phyloP scores from a whole-genome alignment of 2,888 invertebrate species.

The Leucania comma region DNA sequence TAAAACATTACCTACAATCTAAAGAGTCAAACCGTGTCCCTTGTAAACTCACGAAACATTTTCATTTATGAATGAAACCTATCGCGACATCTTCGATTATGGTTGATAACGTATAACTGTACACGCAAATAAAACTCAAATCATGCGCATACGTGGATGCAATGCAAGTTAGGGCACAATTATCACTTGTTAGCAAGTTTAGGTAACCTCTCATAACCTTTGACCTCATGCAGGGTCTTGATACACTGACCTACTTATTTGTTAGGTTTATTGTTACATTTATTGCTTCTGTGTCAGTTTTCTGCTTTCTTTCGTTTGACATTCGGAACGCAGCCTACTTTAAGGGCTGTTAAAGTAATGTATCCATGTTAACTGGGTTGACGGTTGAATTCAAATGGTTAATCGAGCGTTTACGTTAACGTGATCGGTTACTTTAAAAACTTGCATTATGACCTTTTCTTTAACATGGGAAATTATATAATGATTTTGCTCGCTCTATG shows the following conservation, averaged over 20 bases:
- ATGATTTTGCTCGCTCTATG: no score
- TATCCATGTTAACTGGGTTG: slow-evolving; percentile 34
- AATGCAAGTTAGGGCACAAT: slow-evolving; percentile 81
- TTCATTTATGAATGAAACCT: slow-evolving; percentile 23
- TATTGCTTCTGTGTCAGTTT: slow-evolving; percentile 45
- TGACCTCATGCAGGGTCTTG: slow-evolving; percentile 76
- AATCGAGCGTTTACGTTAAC: no score
- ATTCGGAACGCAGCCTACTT: slow-evolving; percentile 56
- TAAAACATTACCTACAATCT: neutral
- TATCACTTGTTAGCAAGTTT: slow-evolving; percentile 81
- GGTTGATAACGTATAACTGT: slow-evolving; percentile 50
- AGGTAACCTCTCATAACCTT: slow-evolving; percentile 76
- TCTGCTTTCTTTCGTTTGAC: slow-evolving; percentile 60
- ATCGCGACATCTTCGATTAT: slow-evolving; percentile 46
- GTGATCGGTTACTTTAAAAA: no score
- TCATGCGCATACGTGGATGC: slow-evolving; percentile 78
- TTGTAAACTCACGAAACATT: slow-evolving; percentile 6
- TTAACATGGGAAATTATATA: no score
- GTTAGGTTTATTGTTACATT: slow-evolving; percentile 51
- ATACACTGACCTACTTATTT: slow-evolving; percentile 77
- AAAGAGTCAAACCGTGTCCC: slow-evolving; percentile 36
- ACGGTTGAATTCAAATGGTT: slow-evolving; percentile 26
- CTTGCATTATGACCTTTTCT: no score
- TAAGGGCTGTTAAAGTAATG: slow-evolving; percentile 39
- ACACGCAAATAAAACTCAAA: slow-evolving; percentile 66